These are phyloP conservation scores for Phlogophora meticulosa DNA, from an alignment of 2,888 invertebrate genomes.

Conservation along the genomic window DNA sequence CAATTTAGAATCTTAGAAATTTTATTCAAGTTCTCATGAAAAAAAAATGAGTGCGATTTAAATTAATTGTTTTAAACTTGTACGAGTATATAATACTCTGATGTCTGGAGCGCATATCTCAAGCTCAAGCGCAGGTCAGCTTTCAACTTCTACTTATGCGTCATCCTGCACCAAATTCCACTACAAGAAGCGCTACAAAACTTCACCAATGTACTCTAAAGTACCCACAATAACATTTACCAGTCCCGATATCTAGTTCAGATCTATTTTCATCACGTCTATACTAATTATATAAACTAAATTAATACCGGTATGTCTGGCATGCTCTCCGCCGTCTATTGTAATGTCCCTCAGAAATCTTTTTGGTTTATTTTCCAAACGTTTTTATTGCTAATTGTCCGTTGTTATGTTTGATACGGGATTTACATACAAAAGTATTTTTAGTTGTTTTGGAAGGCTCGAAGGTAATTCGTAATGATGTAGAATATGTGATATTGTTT, in stretches of 20 bases:
- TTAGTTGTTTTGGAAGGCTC: slow-evolving; percentile 53
- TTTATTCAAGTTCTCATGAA: too few relatives aligned
- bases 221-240: slow-evolving; percentile 29
- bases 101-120: too few relatives aligned
- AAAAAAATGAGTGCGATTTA: too few relatives aligned
- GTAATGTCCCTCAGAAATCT: slow-evolving; percentile 66
- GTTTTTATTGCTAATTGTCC: slow-evolving; percentile 68
- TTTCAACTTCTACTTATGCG: not conserved
- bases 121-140: not conserved
- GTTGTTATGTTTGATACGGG: slow-evolving; percentile 65
- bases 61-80: too few relatives aligned
- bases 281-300: slow-evolving; percentile 71
- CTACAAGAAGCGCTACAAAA: slow-evolving; percentile 8
- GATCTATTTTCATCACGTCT: slow-evolving; percentile 63
- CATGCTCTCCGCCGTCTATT: slow-evolving; percentile 61
- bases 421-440: slow-evolving; percentile 68
- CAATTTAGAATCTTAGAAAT: too few relatives aligned
- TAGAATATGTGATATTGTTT: slow-evolving; percentile 44
- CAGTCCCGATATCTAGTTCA: slow-evolving; percentile 45
- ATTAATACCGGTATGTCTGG: slow-evolving; percentile 68
- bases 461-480: slow-evolving; percentile 58
- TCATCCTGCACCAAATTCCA: not conserved
- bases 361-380: slow-evolving; percentile 60
- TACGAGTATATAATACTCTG: too few relatives aligned
- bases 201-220: not conserved